Conservation (phyloP, 2,113 vertebrate species). For the Caracal caracal region DNA sequence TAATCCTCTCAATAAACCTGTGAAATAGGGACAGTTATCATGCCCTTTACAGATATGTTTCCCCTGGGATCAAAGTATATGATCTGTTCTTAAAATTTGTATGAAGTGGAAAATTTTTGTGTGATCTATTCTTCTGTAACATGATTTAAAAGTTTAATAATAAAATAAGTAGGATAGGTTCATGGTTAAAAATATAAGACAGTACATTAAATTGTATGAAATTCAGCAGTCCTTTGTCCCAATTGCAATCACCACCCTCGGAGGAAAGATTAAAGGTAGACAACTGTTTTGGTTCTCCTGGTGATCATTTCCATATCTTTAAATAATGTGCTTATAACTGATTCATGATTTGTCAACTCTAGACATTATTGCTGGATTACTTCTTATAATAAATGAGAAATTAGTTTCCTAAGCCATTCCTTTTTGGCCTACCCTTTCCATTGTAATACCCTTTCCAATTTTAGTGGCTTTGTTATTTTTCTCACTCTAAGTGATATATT, state of each 20-base stretch:
- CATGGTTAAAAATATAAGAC: background rate
- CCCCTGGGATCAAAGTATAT: background rate
- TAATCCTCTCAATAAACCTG: background rate
- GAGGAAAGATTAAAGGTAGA: background rate
- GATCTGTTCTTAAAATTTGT: slow-evolving; percentile 16
- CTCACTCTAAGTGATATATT: background rate
- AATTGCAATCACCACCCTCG: background rate
- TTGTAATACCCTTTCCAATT: slow-evolving; percentile 23
- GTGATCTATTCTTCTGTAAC: background rate
- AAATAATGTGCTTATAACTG: background rate
- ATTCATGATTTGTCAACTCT: slow-evolving; percentile 8
- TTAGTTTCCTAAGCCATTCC: background rate
- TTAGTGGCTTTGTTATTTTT: slow-evolving; percentile 10
- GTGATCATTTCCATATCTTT: background rate
- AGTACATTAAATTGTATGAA: slow-evolving; percentile 24
- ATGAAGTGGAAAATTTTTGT: background rate
- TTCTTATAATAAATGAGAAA: slow-evolving; percentile 25
- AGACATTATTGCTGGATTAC: background rate
- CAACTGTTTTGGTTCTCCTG: background rate
- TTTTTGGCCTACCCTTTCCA: background rate
- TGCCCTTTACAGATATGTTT: background rate
- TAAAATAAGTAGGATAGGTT: background rate
- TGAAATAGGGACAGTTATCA: background rate
- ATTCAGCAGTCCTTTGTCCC: background rate
- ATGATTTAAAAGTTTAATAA: slow-evolving; percentile 9